phyloP scores from a whole-genome alignment of 2,797 vertebrate species.

The Loriculus beryllinus region DNA sequence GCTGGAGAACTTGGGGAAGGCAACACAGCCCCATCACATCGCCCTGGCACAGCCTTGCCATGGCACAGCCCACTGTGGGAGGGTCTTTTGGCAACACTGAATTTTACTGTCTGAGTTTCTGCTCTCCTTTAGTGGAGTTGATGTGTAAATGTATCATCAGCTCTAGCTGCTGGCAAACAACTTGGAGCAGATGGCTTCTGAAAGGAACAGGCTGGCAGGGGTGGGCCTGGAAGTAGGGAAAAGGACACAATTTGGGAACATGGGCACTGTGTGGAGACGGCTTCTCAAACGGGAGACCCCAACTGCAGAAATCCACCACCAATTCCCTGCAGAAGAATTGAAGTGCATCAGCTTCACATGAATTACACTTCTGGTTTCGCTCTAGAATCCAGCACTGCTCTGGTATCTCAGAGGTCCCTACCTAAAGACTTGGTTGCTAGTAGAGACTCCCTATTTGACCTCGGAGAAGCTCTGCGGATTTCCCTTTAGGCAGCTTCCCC shows the following conservation, averaged over 20 bases:
- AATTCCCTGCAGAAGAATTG: neutral
- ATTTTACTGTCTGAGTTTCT: neutral
- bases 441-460: neutral
- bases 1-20: neutral
- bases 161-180: neutral
- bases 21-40: neutral
- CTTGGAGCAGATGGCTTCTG: neutral
- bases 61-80: neutral
- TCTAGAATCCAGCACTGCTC: neutral
- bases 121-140: neutral
- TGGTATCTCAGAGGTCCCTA: neutral
- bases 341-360: neutral
- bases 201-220: neutral
- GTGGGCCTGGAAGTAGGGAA: neutral
- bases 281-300: accelerated
- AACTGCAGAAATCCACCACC: neutral
- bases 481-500: neutral
- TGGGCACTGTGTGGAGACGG: accelerated
- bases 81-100: neutral
- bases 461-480: neutral
- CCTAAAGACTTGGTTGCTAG: neutral
- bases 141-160: neutral
- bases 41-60: neutral
- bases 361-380: neutral
- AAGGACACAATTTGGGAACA: neutral